Percentiles rank a stretch among this genome's conserved stretches.
These are phyloP conservation scores for Gryllus bimaculatus DNA, from an alignment of 1,140 invertebrate species.

Conservation along the genomic window DNA sequence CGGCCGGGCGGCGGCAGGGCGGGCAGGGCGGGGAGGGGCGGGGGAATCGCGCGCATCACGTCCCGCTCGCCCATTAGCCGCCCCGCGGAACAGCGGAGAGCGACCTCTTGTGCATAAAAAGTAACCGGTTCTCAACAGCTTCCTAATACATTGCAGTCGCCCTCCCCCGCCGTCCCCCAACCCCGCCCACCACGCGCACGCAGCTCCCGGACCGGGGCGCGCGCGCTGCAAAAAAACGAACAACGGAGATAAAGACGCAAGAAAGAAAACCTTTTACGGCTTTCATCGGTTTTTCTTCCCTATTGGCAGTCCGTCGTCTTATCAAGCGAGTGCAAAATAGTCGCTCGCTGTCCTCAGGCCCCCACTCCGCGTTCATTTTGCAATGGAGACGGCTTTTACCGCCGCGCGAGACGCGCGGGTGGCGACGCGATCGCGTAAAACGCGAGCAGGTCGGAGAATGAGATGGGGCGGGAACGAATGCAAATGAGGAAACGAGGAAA, in stretches of 20 bases:
- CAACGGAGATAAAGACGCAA: not conserved
- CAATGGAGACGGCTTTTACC: too few relatives aligned
- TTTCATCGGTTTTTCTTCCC: not conserved
- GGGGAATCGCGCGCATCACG: not conserved
- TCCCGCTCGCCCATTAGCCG: not conserved
- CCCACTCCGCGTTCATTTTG: not conserved
- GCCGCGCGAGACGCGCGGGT: too few relatives aligned
- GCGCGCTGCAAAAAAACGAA: not conserved
- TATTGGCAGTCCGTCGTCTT: constrained; percentile 3
- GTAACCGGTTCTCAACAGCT: not conserved
- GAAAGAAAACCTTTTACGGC: not conserved
- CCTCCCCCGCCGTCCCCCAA: too few relatives aligned
- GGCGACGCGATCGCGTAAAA: too few relatives aligned
- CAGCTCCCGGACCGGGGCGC: not conserved
- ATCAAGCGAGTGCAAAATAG: not conserved
- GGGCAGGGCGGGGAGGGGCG: too few relatives aligned
- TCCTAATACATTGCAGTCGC: not conserved
- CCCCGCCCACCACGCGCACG: too few relatives aligned
- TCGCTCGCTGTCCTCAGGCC: not conserved
- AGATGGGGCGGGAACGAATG: too few relatives aligned
- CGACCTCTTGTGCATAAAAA: not conserved
- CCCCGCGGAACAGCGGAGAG: not conserved
- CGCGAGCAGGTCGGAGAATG: too few relatives aligned
- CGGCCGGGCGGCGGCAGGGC: too few relatives aligned
- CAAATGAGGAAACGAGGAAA: too few relatives aligned